Percentiles rank a stretch among this genome's conserved stretches.
These are phyloP conservation scores for Takifugu ocellatus DNA, from an alignment of 2,797 vertebrate species.

Conservation along the genomic window DNA sequence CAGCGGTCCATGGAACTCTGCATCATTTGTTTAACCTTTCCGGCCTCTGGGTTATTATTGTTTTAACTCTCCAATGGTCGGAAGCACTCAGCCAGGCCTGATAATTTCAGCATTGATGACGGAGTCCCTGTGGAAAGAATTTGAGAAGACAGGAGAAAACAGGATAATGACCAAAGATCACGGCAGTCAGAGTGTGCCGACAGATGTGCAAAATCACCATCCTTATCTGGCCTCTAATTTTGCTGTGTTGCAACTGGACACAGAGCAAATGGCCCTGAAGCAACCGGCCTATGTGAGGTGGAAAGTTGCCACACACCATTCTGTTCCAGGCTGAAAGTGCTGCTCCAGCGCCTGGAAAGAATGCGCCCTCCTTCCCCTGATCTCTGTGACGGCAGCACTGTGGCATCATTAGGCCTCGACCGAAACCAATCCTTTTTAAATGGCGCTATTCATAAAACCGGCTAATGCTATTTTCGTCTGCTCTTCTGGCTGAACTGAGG, in stretches of 20 bases:
- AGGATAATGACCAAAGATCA: slow-evolving; percentile 8
- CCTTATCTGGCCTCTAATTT: too few relatives aligned
- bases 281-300: slow-evolving; percentile 41
- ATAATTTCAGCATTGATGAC: slow-evolving; percentile 33
- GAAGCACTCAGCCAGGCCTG: slow-evolving; percentile 49
- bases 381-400: slow-evolving; percentile 48
- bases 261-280: slow-evolving; percentile 36
- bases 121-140: slow-evolving; percentile 39
- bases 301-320: slow-evolving; percentile 50
- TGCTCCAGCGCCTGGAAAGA: slow-evolving; percentile 66
- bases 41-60: slow-evolving; percentile 49
- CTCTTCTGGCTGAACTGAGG: background rate
- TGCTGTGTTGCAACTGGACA: slow-evolving; percentile 44
- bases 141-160: slow-evolving; percentile 16
- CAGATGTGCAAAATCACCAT: slow-evolving; percentile 28
- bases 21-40: slow-evolving; percentile 48
- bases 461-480: slow-evolving; percentile 37
- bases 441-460: slow-evolving; percentile 68
- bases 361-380: slow-evolving; percentile 40
- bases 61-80: slow-evolving; percentile 53
- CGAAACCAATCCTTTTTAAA: slow-evolving; percentile 59
- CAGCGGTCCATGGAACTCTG: slow-evolving; percentile 24
- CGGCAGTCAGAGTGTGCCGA: slow-evolving; percentile 17
- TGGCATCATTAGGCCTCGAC: slow-evolving; percentile 55
- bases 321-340: slow-evolving; percentile 49